Conservation (phyloP, 2,113 vertebrate species). For the Craseonycteris thonglongyai region DNA sequence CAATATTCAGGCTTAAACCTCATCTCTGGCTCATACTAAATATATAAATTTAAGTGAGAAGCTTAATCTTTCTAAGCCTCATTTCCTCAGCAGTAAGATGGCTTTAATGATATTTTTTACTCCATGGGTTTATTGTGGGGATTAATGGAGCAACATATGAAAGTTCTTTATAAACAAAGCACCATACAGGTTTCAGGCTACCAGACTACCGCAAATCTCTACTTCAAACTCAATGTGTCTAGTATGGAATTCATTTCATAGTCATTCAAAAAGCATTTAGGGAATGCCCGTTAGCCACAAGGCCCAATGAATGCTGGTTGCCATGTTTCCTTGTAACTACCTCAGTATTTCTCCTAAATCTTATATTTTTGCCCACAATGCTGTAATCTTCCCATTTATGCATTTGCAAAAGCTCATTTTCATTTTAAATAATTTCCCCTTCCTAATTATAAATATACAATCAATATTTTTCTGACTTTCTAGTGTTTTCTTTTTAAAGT, state of each 20-base stretch:
- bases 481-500: background rate
- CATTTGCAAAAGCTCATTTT: background rate
- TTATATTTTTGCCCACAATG: background rate
- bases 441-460: background rate
- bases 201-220: too few relatives aligned
- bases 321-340: background rate
- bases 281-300: too few relatives aligned
- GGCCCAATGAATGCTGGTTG: fast-evolving
- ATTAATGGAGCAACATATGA: background rate
- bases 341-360: background rate
- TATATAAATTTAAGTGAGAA: background rate
- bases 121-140: background rate
- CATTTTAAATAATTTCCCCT: background rate
- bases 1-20: background rate
- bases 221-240: background rate
- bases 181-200: background rate
- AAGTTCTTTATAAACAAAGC: background rate
- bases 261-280: background rate
- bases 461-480: background rate
- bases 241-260: background rate
- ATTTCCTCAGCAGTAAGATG: background rate
- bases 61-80: background rate
- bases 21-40: background rate
- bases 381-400: background rate
- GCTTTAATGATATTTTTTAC: background rate